These are phyloP conservation scores for Pterois miles DNA, from an alignment of 2,797 vertebrate genomes.

Conservation along the genomic window DNA sequence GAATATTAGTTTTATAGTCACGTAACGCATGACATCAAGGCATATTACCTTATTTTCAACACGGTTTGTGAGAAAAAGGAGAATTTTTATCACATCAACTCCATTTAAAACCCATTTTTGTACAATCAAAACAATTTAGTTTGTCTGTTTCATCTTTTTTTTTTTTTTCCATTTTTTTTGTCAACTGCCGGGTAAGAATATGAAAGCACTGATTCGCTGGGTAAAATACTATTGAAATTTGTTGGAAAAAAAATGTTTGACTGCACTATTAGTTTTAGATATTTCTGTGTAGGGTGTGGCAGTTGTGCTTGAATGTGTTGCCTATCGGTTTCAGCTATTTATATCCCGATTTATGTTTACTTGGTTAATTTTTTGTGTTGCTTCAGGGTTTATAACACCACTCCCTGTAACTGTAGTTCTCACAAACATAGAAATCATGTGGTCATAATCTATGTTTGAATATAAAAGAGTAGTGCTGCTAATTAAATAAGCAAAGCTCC, in stretches of 20 bases:
- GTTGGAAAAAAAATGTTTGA: neutral
- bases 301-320: constrained; percentile 31
- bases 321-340: constrained; percentile 28
- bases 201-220: constrained; percentile 62
- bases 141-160: neutral
- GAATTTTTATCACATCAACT: neutral
- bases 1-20: neutral
- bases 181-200: neutral
- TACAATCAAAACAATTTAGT: neutral
- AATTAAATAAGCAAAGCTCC: constrained; percentile 1
- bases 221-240: constrained; percentile 10
- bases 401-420: neutral
- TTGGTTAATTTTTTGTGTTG: neutral
- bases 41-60: neutral
- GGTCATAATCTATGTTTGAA: neutral
- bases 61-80: constrained; percentile 1
- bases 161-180: too few species aligned
- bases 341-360: constrained; percentile 26
- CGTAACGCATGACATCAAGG: neutral
- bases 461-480: constrained; percentile 43
- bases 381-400: neutral
- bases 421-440: constrained; percentile 14
- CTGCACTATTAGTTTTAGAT: constrained; percentile 48
- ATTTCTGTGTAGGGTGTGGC: constrained; percentile 2
- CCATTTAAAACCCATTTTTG: constrained; percentile 9